Conservation (phyloP, 2,797 vertebrate genomes). For the Sebastes melanostomus region DNA sequence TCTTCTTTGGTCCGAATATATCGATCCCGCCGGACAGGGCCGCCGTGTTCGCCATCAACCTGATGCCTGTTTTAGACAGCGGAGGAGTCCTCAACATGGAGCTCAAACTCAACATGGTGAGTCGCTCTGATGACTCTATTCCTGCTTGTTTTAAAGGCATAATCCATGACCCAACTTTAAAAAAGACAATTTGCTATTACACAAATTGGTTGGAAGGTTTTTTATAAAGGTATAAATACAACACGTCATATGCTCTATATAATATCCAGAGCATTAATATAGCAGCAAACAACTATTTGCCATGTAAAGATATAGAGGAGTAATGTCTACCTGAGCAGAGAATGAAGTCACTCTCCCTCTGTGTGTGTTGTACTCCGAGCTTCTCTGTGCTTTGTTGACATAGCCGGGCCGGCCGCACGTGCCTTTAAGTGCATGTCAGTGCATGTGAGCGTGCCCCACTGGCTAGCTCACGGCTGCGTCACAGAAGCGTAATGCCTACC, state of each 20-base stretch:
- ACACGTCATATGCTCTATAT: background rate
- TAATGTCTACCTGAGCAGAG: too few species aligned
- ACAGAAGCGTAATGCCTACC: too few species aligned
- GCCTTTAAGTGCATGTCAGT: too few species aligned
- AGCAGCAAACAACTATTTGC: too few species aligned
- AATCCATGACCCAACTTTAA: background rate
- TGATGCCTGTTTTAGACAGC: constrained; percentile 96
- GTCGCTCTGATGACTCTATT: constrained; percentile 18
- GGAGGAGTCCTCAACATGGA: constrained; percentile 97
- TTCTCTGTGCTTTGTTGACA: too few species aligned
- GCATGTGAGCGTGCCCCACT: too few species aligned
- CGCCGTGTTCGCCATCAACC: constrained; percentile 92
- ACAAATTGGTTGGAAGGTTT: background rate
- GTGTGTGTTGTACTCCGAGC: too few species aligned
- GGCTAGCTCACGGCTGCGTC: too few species aligned
- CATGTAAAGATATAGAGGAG: too few species aligned
- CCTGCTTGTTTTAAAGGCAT: background rate
- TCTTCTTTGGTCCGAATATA: constrained; percentile 97
- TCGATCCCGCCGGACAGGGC: constrained; percentile 91
- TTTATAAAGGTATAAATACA: background rate
- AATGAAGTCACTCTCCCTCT: too few species aligned
- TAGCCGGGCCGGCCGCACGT: too few species aligned
- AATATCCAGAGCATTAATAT: too few species aligned
- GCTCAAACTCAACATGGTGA: constrained; percentile 94
- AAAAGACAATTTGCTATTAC: background rate